Evolutionary conservation across 35 echinoderm and acorn worm genomes (phyloP), one percentile per base, ranked within the genome.

Genomic region (Acanthaster planci): DNA sequence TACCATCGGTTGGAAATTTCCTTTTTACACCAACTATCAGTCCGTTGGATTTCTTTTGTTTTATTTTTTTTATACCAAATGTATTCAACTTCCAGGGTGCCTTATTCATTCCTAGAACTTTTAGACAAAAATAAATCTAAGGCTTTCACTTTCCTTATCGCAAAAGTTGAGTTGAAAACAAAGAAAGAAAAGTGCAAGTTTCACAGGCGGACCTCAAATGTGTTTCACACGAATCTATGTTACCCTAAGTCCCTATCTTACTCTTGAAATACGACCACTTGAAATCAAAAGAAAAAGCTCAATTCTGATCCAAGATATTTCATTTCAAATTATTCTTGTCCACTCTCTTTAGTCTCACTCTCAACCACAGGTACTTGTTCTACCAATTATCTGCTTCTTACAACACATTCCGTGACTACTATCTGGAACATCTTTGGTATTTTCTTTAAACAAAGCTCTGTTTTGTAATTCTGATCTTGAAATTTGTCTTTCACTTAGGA

Each of bases 221-320:
- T 47, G 42, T 47, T n/a, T 47, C 42, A 6, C 42, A 47, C 42
- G 42, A 47, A 6, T 47, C 42, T 47, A 12, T 12, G 4, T 6
- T 47, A 31, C 64, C 7, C 64, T 26, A 34, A 31, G 64, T 29
- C 22, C 0, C 22, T 14, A 72, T 72, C 34, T 72, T n/a, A 72
- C 12, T 4, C 4, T 4, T 72, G 64, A 72, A 72, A 72, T 72
- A 12, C 30, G 64, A 72, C 64, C 23, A 7, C 64, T 72, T 72
- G 64, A 72, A 72, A 72, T 35, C 34, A 72, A 72, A 72, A 72
- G 64, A 72, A 34, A 72, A 72, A 72, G 64, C 29, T 10, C 64
- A 2, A 26, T 72, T 72, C 34, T 31, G 64, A 14, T 72, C 18
- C 64, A 72, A 72, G 34, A 72, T 26, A 72, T 72, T 26, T 26